Evolutionary conservation across 2,113 vertebrate genomes (phyloP).

Genomic region (Rhineura floridana): DNA sequence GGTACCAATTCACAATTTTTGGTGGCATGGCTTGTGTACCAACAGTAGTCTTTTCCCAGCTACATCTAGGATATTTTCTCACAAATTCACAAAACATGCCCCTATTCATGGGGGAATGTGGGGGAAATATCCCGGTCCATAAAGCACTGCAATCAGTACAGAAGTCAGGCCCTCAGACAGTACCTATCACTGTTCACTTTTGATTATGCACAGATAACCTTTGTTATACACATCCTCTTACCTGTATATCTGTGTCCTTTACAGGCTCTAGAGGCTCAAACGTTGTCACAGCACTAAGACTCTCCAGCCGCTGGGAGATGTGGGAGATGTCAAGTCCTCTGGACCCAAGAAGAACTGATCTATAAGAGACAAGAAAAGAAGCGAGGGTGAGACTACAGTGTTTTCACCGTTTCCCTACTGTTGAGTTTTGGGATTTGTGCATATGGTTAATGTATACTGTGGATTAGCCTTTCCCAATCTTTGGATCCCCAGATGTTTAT

Average conservation of each 20-base stretch:
- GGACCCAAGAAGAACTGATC: constrained; percentile 95
- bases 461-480: no score
- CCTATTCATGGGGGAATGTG: not conserved
- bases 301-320: constrained; percentile 95
- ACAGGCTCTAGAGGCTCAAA: constrained; percentile 98
- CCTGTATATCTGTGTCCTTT: constrained; percentile 98
- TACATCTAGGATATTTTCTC: no score
- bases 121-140: not conserved
- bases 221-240: constrained; percentile 56
- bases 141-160: not conserved
- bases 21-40: no score
- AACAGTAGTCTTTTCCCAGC: no score
- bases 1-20: no score
- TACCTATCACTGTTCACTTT: not conserved
- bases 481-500: no score
- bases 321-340: constrained; percentile 95
- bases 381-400: not conserved
- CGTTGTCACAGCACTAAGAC: constrained; percentile 93
- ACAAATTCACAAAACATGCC: not conserved
- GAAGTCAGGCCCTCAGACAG: not conserved
- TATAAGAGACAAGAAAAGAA: constrained; percentile 54
- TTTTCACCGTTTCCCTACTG: not conserved
- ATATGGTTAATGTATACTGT: not conserved
- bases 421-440: not conserved
- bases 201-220: no score